These are phyloP conservation scores for Halictus ligatus DNA, from an alignment of 2,888 invertebrate genomes.

Conservation along the genomic window DNA sequence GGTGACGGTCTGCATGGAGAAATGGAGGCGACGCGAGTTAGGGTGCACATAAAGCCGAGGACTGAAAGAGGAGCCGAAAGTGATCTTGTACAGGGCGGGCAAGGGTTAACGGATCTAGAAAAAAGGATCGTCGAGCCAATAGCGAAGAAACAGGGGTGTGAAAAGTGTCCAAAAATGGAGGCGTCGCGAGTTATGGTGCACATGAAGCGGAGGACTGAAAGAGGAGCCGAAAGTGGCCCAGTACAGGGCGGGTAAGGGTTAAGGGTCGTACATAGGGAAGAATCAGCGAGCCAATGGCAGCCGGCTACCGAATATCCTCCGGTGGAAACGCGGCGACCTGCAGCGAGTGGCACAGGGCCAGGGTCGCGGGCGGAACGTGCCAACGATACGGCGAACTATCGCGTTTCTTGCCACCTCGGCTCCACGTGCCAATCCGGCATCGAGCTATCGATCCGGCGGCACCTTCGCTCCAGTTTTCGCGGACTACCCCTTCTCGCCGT, in stretches of 20 bases:
- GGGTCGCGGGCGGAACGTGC: constrained; percentile 56
- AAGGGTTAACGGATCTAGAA: too few relatives aligned
- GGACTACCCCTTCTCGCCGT: background rate
- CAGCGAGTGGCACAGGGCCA: constrained; percentile 61
- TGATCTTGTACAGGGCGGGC: background rate
- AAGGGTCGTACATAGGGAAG: background rate
- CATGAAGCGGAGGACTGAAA: background rate
- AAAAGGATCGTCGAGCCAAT: too few relatives aligned
- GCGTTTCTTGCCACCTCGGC: constrained; percentile 51
- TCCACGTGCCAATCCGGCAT: constrained; percentile 60
- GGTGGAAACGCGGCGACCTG: constrained; percentile 28
- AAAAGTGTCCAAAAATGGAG: too few relatives aligned
- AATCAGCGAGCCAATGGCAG: background rate
- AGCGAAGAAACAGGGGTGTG: too few relatives aligned
- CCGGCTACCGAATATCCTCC: constrained; percentile 16
- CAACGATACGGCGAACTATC: constrained; percentile 57
- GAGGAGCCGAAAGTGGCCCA: background rate
- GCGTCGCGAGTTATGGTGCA: background rate
- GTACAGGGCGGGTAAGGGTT: background rate
- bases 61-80: background rate
- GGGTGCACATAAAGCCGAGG: background rate
- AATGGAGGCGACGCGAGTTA: background rate
- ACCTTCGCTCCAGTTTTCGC: constrained; percentile 53
- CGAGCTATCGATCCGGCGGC: constrained; percentile 53
- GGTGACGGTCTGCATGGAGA: too few relatives aligned